Percentiles rank a stretch among this genome's conserved stretches.
Evolutionary conservation across 2,113 vertebrate genomes (phyloP).

Genomic region (Sinosuthora webbiana): DNA sequence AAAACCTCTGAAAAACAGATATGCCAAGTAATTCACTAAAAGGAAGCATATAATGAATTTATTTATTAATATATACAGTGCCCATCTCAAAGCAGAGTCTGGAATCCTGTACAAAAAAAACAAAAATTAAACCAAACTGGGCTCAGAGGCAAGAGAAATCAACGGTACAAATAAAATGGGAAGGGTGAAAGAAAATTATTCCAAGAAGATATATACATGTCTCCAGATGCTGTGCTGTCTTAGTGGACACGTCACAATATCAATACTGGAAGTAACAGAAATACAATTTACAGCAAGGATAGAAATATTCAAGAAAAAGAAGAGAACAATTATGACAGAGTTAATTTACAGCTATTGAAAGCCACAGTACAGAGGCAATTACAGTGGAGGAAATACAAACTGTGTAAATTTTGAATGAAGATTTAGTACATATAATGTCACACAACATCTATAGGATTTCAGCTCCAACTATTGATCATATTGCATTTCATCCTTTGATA

Average conservation of each 20-base stretch:
- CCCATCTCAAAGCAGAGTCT: constrained; percentile 27
- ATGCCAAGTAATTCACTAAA: neutral
- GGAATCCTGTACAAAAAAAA: constrained; percentile 36
- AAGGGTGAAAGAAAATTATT: neutral
- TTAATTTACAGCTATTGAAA: constrained; percentile 50
- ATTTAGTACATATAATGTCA: neutral
- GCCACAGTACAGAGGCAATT: neutral
- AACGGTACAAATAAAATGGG: neutral
- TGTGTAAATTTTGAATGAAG: constrained; percentile 36
- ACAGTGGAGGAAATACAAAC: constrained; percentile 26
- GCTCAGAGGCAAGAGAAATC: constrained; percentile 33
- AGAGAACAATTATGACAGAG: constrained; percentile 13
- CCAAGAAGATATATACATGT: neutral
- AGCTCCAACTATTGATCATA: neutral
- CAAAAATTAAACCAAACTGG: constrained; percentile 52
- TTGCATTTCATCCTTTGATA: neutral
- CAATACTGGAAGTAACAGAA: neutral
- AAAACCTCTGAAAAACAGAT: constrained; percentile 37
- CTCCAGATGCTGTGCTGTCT: neutral
- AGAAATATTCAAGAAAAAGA: neutral
- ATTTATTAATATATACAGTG: constrained; percentile 55
- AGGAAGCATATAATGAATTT: constrained; percentile 30
- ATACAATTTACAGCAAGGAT: neutral
- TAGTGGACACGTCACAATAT: neutral
- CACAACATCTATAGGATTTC: neutral